A percentile compares a stretch with the other conserved stretches of the same genome.
Conservation (phyloP, 2,888 invertebrate genomes). For the Amblyjoppa proteus region DNA sequence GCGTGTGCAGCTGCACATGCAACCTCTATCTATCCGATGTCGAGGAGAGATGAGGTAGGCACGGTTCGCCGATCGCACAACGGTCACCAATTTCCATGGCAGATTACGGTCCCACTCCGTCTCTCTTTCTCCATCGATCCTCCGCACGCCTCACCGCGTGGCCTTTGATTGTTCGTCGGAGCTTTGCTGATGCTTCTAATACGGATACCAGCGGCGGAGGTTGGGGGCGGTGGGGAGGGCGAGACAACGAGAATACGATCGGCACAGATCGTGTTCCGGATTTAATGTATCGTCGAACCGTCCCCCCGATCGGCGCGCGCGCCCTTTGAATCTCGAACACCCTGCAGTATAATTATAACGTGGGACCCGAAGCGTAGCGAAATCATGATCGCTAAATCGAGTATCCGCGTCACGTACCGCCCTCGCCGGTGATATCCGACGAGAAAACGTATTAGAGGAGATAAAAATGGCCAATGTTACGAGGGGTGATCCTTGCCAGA, state of each 20-base stretch:
- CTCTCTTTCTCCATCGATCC: slow-evolving; percentile 40
- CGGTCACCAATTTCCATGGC: slow-evolving; percentile 73
- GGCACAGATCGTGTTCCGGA: slow-evolving; percentile 61
- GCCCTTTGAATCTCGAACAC: slow-evolving; percentile 30
- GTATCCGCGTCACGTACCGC: slow-evolving; percentile 49
- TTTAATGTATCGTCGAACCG: slow-evolving; percentile 64
- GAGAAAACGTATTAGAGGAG: slow-evolving; percentile 22
- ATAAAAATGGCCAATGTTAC: slow-evolving; percentile 11
- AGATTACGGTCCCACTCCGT: slow-evolving; percentile 67
- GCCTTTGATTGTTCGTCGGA: slow-evolving; percentile 62
- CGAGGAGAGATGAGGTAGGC: slow-evolving; percentile 53
- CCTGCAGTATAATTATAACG: slow-evolving; percentile 60
- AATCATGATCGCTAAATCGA: slow-evolving; percentile 51
- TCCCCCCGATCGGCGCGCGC: slow-evolving; percentile 23
- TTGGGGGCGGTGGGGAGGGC: slow-evolving; percentile 26
- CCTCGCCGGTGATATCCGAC: slow-evolving; percentile 20
- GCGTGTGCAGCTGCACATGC: slow-evolving; percentile 68
- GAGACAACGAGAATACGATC: slow-evolving; percentile 64
- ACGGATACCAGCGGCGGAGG: slow-evolving; percentile 30
- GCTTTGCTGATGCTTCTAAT: slow-evolving; percentile 48
- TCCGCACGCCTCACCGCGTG: slow-evolving; percentile 54
- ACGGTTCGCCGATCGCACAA: slow-evolving; percentile 57
- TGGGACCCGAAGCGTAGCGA: slow-evolving; percentile 34
- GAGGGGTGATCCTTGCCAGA: not conserved
- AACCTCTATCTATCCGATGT: slow-evolving; percentile 44